phyloP scores from a whole-genome alignment of 2,888 invertebrate species.

The Scaptomyza tumidula region DNA sequence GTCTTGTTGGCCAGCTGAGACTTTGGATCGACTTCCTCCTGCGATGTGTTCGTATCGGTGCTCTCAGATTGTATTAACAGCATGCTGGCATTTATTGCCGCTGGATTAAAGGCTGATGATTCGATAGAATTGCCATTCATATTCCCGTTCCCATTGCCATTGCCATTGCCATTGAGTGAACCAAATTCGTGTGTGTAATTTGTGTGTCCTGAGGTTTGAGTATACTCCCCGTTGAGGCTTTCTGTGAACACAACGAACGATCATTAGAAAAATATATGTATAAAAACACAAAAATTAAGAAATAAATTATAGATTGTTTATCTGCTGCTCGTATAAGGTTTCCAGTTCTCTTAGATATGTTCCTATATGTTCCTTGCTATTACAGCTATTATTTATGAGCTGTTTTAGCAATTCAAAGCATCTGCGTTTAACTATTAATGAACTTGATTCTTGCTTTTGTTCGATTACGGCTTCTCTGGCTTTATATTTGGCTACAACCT shows the following conservation, averaged over 20 bases:
- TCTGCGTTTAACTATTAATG: constrained; percentile 17
- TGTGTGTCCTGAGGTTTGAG: constrained; percentile 40
- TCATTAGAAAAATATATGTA: constrained; percentile 20
- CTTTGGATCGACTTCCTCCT: constrained; percentile 84
- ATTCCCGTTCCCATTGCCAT: constrained; percentile 52
- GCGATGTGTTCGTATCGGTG: constrained; percentile 82
- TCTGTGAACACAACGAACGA: constrained; percentile 57
- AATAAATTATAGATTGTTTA: constrained; percentile 10
- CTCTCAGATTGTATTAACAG: constrained; percentile 82
- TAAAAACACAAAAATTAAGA: constrained; percentile 4
- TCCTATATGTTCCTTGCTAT: neutral
- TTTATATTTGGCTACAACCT: constrained; percentile 45
- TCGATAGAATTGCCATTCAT: constrained; percentile 45
- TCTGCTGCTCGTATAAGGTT: constrained; percentile 35
- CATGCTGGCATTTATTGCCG: constrained; percentile 70
- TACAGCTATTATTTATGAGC: constrained; percentile 13
- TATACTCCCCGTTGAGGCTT: constrained; percentile 61
- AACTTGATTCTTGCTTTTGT: neutral
- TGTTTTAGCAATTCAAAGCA: constrained; percentile 52
- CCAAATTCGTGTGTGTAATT: constrained; percentile 55
- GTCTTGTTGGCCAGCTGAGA: constrained; percentile 84
- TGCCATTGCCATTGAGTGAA: constrained; percentile 61
- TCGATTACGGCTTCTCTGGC: constrained; percentile 16
- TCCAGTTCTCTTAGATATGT: constrained; percentile 47
- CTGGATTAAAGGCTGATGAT: constrained; percentile 19